phyloP scores from a whole-genome alignment of 2,797 vertebrate species.

The Chelon auratus region DNA sequence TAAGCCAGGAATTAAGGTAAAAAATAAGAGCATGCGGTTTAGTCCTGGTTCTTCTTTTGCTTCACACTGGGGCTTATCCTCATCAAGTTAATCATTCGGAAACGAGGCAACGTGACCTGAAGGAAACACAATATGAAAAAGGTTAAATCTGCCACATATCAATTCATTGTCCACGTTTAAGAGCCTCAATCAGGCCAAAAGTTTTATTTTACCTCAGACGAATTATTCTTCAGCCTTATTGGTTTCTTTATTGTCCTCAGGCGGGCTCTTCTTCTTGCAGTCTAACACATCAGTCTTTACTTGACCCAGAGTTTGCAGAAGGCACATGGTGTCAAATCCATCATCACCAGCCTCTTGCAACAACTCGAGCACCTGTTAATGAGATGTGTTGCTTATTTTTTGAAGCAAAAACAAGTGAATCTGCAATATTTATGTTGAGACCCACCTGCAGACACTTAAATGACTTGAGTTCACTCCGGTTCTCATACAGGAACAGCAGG shows the following conservation, averaged over 20 bases:
- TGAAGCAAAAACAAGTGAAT: neutral
- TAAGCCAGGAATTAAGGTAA: neutral
- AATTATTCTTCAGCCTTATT: constrained; percentile 46
- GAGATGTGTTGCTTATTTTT: constrained; percentile 1
- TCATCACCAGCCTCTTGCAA: constrained; percentile 86
- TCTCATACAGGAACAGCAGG: constrained; percentile 94
- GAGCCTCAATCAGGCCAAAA: neutral
- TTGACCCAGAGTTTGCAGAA: constrained; percentile 89
- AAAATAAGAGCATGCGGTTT: constrained; percentile 29
- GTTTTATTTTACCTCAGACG: constrained; percentile 42
- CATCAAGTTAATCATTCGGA: constrained; percentile 14
- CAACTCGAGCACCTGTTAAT: constrained; percentile 88
- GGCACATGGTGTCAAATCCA: constrained; percentile 88
- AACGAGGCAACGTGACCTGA: constrained; percentile 37
- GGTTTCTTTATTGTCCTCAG: constrained; percentile 37
- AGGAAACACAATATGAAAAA: neutral
- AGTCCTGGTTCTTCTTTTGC: constrained; percentile 30
- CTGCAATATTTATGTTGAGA: neutral
- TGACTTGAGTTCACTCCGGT: constrained; percentile 94
- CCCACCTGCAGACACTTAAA: constrained; percentile 92
- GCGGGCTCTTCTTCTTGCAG: constrained; percentile 73
- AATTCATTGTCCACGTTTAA: neutral
- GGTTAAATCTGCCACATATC: constrained; percentile 15
- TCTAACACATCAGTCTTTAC: constrained; percentile 91
- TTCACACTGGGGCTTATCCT: constrained; percentile 25